Conservation (phyloP, 2,113 vertebrate genomes). For the Candoia aspera region DNA sequence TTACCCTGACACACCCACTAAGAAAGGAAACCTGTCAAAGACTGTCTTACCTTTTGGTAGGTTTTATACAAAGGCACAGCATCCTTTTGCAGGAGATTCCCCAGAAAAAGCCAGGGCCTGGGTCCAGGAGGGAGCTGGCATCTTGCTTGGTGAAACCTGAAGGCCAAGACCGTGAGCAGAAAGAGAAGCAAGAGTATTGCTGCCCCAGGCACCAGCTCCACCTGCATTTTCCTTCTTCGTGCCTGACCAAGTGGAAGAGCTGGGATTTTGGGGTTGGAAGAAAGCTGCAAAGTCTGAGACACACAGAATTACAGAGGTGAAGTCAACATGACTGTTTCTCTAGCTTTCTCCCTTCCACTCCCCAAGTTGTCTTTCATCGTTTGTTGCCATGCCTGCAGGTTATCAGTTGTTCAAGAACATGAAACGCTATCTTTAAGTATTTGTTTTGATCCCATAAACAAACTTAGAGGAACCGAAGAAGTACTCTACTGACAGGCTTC, state of each 20-base stretch:
- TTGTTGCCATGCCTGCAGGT: background rate
- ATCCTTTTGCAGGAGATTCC: slow-evolving; percentile 58
- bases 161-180: background rate
- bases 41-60: background rate
- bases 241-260: background rate
- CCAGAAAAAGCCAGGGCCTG: slow-evolving; percentile 44
- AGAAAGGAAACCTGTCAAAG: background rate
- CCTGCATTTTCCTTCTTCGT: background rate
- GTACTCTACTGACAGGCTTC: no score
- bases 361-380: background rate
- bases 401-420: no score
- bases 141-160: background rate
- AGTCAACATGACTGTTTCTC: background rate
- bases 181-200: background rate
- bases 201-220: background rate
- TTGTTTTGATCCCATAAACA: no score
- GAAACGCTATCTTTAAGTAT: no score
- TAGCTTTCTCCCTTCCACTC: background rate
- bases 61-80: slow-evolving; percentile 43
- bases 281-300: background rate
- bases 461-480: no score
- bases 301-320: background rate
- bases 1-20: no score
- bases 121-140: slow-evolving; percentile 46
- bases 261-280: background rate